These are phyloP conservation scores for Nasonia oneida DNA, from an alignment of 2,888 invertebrate species.

Conservation along the genomic window DNA sequence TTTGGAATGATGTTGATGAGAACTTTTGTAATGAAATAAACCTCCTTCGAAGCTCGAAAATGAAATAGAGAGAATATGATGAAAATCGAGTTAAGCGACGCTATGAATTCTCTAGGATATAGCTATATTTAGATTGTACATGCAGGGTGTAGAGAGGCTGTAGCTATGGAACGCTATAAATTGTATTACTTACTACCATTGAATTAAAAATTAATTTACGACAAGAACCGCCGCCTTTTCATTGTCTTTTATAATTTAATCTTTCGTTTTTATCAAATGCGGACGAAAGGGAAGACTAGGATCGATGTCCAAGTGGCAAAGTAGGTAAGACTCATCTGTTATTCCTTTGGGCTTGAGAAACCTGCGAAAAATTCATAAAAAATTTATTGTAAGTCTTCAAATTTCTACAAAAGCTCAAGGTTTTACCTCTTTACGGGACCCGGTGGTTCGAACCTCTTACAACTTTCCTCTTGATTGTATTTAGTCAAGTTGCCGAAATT, in stretches of 20 bases:
- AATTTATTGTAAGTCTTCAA: too few species aligned
- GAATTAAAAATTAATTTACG: slow-evolving; percentile 64
- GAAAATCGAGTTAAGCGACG: slow-evolving; percentile 32
- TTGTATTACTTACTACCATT: slow-evolving; percentile 68
- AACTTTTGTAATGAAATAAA: slow-evolving; percentile 11
- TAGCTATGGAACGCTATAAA: slow-evolving; percentile 68
- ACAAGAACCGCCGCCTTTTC: slow-evolving; percentile 9
- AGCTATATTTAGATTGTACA: slow-evolving; percentile 67
- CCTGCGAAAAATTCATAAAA: slow-evolving; percentile 27
- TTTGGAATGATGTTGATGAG: neutral
- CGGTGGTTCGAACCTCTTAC: neutral
- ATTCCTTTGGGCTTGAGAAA: slow-evolving; percentile 39
- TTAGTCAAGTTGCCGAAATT: slow-evolving; percentile 49
- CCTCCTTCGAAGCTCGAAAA: slow-evolving; percentile 22
- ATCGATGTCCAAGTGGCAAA: slow-evolving; percentile 61
- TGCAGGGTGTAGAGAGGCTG: slow-evolving; percentile 69
- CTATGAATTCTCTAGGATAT: slow-evolving; percentile 58
- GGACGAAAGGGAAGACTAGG: slow-evolving; percentile 51
- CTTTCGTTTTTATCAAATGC: slow-evolving; percentile 45
- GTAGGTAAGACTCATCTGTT: slow-evolving; percentile 47
- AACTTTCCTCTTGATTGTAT: neutral
- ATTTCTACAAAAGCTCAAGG: neutral
- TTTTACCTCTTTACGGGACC: slow-evolving; percentile 25
- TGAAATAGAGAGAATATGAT: slow-evolving; percentile 29
- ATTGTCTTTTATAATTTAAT: neutral